phyloP scores from a whole-genome alignment of 1,140 invertebrate species.

The Hesperophylax magnus region DNA sequence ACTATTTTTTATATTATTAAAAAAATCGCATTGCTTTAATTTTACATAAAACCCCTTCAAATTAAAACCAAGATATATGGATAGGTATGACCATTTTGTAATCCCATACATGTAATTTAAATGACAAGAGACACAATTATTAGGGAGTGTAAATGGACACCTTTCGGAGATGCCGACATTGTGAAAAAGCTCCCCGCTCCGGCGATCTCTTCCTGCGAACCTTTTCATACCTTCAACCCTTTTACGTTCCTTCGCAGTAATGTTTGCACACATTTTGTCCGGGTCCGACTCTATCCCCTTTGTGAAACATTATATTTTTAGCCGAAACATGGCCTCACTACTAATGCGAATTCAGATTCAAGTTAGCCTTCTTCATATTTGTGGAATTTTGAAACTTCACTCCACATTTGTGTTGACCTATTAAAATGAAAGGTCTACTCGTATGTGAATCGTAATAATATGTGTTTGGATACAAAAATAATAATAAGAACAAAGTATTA shows the following conservation, averaged over 20 bases:
- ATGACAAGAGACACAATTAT: not conserved
- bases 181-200: not conserved
- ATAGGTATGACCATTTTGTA: slow-evolving; percentile 35
- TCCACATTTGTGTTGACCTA: too few species aligned
- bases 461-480: too few species aligned
- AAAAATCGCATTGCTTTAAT: too few species aligned
- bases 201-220: not conserved
- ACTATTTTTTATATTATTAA: too few species aligned
- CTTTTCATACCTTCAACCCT: slow-evolving; percentile 12
- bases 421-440: too few species aligned
- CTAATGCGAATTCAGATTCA: slow-evolving; percentile 4
- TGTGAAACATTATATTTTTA: slow-evolving; percentile 25
- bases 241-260: slow-evolving; percentile 3
- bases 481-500: too few species aligned
- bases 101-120: not conserved
- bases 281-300: not conserved
- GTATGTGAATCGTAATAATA: too few species aligned
- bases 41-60: too few species aligned
- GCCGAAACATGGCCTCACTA: not conserved
- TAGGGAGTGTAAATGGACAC: not conserved
- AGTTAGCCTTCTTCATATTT: not conserved
- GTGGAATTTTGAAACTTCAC: too few species aligned
- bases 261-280: slow-evolving; percentile 11
- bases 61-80: not conserved
- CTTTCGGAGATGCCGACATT: not conserved